A percentile compares a stretch with the other conserved stretches of the same genome.
phyloP scores from a whole-genome alignment of 2,888 invertebrate species.

The Eutolmus rufibarbis region DNA sequence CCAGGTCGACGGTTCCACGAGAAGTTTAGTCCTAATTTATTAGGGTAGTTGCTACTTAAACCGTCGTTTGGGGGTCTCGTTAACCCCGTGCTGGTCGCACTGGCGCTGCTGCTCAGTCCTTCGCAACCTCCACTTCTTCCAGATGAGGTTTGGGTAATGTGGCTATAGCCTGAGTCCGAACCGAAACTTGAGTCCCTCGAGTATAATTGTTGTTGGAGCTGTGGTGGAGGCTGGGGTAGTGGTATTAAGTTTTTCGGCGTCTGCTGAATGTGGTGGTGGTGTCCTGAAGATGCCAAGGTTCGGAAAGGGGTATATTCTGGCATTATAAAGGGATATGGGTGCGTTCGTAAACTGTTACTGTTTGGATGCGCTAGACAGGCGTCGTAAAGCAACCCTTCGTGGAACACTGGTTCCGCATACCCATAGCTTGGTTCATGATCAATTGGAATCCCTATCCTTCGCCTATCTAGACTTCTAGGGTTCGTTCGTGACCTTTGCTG shows the following conservation, averaged over 20 bases:
- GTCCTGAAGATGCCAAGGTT: constrained; percentile 40
- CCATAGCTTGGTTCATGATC: constrained; percentile 58
- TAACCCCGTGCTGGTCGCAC: not conserved
- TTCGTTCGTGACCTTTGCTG: constrained; percentile 57
- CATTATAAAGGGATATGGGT: constrained; percentile 64
- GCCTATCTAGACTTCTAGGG: constrained; percentile 58
- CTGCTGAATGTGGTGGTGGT: constrained; percentile 40
- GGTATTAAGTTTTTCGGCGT: constrained; percentile 38
- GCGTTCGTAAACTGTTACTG: constrained; percentile 59
- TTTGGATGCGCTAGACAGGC: constrained; percentile 58
- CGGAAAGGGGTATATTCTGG: constrained; percentile 47
- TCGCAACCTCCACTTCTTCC: constrained; percentile 51
- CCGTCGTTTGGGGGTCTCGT: not conserved
- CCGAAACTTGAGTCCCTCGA: constrained; percentile 81
- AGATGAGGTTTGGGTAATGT: constrained; percentile 64
- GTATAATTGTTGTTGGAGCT: constrained; percentile 63
- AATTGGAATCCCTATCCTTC: constrained; percentile 55
- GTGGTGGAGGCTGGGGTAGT: constrained; percentile 31
- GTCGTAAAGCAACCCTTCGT: constrained; percentile 82
- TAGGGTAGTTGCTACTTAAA: not conserved
- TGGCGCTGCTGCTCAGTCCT: constrained; percentile 9
- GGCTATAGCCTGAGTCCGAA: constrained; percentile 86
- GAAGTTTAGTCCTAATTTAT: constrained; percentile 43
- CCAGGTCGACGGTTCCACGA: constrained; percentile 43
- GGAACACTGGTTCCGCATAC: constrained; percentile 75